These are phyloP conservation scores for Myrmophylax atrothorax DNA, from an alignment of 2,113 vertebrate genomes.

Conservation along the genomic window DNA sequence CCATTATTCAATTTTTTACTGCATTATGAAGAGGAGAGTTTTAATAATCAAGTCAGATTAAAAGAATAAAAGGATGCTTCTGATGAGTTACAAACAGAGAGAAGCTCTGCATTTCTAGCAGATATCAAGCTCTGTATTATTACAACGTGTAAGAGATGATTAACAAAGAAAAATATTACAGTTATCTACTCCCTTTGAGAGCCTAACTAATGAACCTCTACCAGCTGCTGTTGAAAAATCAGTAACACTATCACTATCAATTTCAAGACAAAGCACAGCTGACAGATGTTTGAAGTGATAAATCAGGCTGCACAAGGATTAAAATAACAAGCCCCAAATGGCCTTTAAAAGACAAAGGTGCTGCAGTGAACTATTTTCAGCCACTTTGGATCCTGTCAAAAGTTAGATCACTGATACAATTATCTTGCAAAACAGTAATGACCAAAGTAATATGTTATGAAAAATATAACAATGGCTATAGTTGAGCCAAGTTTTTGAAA, in stretches of 20 bases:
- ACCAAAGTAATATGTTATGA: background rate
- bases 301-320: constrained; percentile 74
- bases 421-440: constrained; percentile 39
- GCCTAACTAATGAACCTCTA: constrained; percentile 75
- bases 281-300: constrained; percentile 79
- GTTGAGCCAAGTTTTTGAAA: constrained; percentile 26
- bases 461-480: constrained; percentile 31
- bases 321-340: constrained; percentile 74
- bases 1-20: constrained; percentile 44
- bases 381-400: constrained; percentile 40
- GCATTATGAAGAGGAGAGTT: constrained; percentile 14
- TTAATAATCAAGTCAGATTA: constrained; percentile 69
- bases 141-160: constrained; percentile 71
- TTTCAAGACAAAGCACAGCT: constrained; percentile 78
- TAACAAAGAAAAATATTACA: constrained; percentile 82
- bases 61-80: constrained; percentile 57
- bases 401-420: constrained; percentile 48
- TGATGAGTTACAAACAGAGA: constrained; percentile 27
- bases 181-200: constrained; percentile 74
- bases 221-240: constrained; percentile 77
- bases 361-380: constrained; percentile 63
- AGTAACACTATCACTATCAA: constrained; percentile 67
- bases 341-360: constrained; percentile 73
- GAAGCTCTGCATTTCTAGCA: constrained; percentile 48
- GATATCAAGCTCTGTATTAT: constrained; percentile 67